phyloP scores from a whole-genome alignment of 2,113 vertebrate genomes.

The Octodon degus region DNA sequence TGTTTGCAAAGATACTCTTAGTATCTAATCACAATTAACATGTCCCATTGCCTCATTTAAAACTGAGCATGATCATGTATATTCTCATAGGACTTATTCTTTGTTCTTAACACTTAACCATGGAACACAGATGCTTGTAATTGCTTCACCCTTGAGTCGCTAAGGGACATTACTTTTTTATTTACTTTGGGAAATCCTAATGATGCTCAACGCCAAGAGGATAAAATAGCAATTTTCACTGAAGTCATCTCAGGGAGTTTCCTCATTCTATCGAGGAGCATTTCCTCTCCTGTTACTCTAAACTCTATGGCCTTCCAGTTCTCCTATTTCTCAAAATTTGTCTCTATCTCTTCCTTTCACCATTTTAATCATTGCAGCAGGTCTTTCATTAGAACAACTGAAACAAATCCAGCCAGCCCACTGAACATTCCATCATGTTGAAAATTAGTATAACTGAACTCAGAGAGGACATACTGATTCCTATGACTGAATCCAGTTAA shows the following conservation, averaged over 20 bases:
- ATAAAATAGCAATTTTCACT: slow-evolving; percentile 1
- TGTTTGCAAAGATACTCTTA: not conserved
- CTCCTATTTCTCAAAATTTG: not conserved
- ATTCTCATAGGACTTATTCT: not conserved
- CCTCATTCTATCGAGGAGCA: not conserved
- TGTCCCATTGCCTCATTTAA: not conserved
- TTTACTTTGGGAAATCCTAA: slow-evolving; percentile 37
- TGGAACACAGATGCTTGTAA: not conserved
- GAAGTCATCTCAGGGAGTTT: not conserved
- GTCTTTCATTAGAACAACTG: not conserved
- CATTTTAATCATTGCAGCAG: not conserved
- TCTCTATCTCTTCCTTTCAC: not conserved
- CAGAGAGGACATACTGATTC: not conserved
- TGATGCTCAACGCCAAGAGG: not conserved
- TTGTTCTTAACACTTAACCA: slow-evolving; percentile 25
- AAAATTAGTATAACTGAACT: not conserved
- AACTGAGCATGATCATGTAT: not conserved
- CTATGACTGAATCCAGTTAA: not conserved
- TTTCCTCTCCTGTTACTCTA: not conserved
- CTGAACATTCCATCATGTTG: not conserved
- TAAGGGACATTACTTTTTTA: not conserved
- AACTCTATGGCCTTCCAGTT: not conserved
- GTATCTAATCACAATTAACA: not conserved
- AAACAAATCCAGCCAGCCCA: not conserved
- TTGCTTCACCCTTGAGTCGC: not conserved